phyloP scores from a whole-genome alignment of 2,888 invertebrate genomes.

The Monoplex corrugatus region DNA sequence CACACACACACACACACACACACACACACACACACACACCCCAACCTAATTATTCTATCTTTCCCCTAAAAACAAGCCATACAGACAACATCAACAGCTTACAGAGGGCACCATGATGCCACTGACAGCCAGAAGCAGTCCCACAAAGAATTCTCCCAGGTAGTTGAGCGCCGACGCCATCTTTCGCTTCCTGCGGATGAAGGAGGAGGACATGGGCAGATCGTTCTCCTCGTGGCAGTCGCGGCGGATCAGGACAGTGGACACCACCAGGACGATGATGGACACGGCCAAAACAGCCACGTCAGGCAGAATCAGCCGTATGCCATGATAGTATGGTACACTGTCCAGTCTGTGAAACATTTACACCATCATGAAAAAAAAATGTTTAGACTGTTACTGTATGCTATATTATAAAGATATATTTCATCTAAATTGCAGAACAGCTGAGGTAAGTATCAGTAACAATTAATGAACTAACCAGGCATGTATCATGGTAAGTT shows the following conservation, averaged over 20 bases:
- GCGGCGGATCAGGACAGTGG: slow-evolving; percentile 1
- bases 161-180: slow-evolving; percentile 64
- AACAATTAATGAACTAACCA: no score
- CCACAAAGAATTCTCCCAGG: slow-evolving; percentile 70
- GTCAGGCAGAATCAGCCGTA: slow-evolving; percentile 78
- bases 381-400: no score
- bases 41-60: not conserved
- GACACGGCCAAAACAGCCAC: slow-evolving; percentile 71
- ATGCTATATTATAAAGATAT: no score
- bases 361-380: no score
- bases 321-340: slow-evolving; percentile 66
- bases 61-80: not conserved
- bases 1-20: not conserved
- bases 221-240: slow-evolving; percentile 18
- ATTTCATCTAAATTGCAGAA: no score
- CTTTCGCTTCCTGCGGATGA: slow-evolving; percentile 55
- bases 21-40: not conserved
- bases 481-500: no score
- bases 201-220: slow-evolving; percentile 52
- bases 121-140: slow-evolving; percentile 73
- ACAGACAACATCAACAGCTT: not conserved
- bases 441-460: no score
- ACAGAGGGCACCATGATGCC: slow-evolving; percentile 92
- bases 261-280: slow-evolving; percentile 63
- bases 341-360: slow-evolving; percentile 72